Base-by-base conservation (phyloP, 2,113 vertebrate genomes). In the Suncus etruscus region DNA sequence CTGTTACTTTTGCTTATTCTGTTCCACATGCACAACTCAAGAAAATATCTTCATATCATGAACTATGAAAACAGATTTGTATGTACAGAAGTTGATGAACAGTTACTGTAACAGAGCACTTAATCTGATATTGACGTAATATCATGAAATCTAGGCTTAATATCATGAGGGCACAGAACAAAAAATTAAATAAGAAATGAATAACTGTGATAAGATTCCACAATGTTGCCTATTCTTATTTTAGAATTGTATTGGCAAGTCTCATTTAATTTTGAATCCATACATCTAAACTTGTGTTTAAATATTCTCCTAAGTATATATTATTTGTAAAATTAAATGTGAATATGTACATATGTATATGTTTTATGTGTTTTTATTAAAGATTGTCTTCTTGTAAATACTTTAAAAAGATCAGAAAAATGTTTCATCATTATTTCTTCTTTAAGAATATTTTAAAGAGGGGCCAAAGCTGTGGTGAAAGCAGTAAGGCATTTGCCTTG, bases 371-470 rank as follows among this genome's bases (percentile, higher is more conserved):
- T 61, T 47, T 84, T 85, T 51, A 81, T n/a, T 81, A 7, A 68
- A 83, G 66, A 25, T 48, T 93, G 47, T 96, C 96, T 95, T 68
- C 5, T 27, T 76, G 96, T 81, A 75, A 90, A 72, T 48, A 16
- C 84, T n/a, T 95, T 77, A 76, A 65, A 79, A 89, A 94, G 77
- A 96, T 54, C 58, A 83, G 22, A n/a, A 66, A 70, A 88, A 68
- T 93, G 2, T 7, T 63, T 47, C 50, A 65, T 16, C 63, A 51
- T 27, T 87, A 93, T 95, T 87, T 94, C 31, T 72, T 51, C 92
- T 94, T 73, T n/a, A 66, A 29, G 84, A 73, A 47, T 86, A 96
- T 78, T 95, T 94, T 96, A 25, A n/a, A n/a, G n/a, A n/a, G n/a
- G n/a, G n/a, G n/a, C n/a, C n/a, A n/a, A n/a, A n/a, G n/a, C n/a